Base-by-base conservation (phyloP, 2,888 invertebrate species). In the Netelia fuscicornis region DNA sequence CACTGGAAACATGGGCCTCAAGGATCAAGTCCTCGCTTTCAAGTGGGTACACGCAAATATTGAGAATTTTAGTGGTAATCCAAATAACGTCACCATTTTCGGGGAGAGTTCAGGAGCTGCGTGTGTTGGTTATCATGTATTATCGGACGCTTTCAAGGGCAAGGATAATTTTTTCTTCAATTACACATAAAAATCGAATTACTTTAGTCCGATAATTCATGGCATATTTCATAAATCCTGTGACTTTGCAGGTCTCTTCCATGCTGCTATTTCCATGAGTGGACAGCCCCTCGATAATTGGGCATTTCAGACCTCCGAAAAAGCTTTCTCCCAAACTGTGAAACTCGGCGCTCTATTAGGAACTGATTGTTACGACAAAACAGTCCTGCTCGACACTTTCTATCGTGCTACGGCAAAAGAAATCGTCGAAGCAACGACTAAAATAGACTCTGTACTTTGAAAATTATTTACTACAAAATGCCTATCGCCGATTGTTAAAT, bases 21-120 rank as follows among this genome's bases (percentile, higher is more conserved):
- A 72, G 23, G 65, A 56, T 60, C 54, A 30, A 13, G 17, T 64
- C 10, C 37, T 72, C 13, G 74, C 42, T 17, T 64, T 81, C 1
- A 71, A 65, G 25, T 81, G 74, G 74, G 74, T 81, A 0, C 54
- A 74, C 3, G 64, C 62, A 6, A 81, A 81, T 25, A 74, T 81
- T 9, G 13, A 17, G 17, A 62, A 72, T 2, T 80, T 80, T 30
- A 72, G 80, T n/a, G 80, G 80, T 13, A 64, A 81, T 56, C 80
- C 80, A 1, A 81, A 81, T 20, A 81, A 74, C 6, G 72, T 81
- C 2, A 81, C 80, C 0, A 65, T 81, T 25, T 54, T 81, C 54
- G 80, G 80, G 37, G 56, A 74, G 37, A 74, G 74, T 65, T 64
- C 80, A 56, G 80, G 80, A 64, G 48, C 64, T 25, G 68, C 37